Evolutionary conservation across 2,113 vertebrate genomes (phyloP), one percentile per base, ranked within the genome.

Genomic region (Kobus ellipsiprymnus): DNA sequence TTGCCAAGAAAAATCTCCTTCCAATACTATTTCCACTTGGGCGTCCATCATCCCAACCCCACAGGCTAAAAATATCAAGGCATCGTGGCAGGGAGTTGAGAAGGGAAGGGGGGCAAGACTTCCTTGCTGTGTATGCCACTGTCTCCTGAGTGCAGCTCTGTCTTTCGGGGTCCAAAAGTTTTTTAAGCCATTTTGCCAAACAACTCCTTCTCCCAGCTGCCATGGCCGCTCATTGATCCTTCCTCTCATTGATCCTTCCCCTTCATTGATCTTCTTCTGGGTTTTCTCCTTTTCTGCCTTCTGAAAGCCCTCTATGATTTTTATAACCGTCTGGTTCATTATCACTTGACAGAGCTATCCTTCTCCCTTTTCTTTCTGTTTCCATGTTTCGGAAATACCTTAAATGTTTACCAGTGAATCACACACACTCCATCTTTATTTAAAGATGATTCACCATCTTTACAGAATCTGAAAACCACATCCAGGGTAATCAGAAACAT

Each of bases 1-100:
- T 96, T 85, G 96, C 90, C 88, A 89, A 96, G 94, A 92, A 90
- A 95, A 91, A 60, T 90, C 82, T 95, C 36, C 82, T 91, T 59
- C 67, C 81, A 86, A 59, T 12, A 25, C 50, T 96, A 29, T 87
- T 95, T 93, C 84, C 48, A 83, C 60, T 85, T 71, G n/a, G 59
- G 30, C 30, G 83, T 84, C 74, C 89, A 83, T 96, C 87, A 84
- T 92, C 82, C 55, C 60, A 84, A 57, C 16, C 60, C 30, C n/a
- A 27, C 67, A 44, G 55, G 64, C 82, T 96, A 90, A 95, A 95
- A 96, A 87, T 80, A 92, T 14, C 94, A 78, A 96, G 82, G 55
- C 36, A 50, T 57, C 36, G 0, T 17, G 46, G 67, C 84, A 88
- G 17, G 77, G 48, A 23, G 13, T 40, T 44, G 15, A 46, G 33